Base-by-base conservation (phyloP, 2,888 invertebrate species). In the Leptopilina syphax region DNA sequence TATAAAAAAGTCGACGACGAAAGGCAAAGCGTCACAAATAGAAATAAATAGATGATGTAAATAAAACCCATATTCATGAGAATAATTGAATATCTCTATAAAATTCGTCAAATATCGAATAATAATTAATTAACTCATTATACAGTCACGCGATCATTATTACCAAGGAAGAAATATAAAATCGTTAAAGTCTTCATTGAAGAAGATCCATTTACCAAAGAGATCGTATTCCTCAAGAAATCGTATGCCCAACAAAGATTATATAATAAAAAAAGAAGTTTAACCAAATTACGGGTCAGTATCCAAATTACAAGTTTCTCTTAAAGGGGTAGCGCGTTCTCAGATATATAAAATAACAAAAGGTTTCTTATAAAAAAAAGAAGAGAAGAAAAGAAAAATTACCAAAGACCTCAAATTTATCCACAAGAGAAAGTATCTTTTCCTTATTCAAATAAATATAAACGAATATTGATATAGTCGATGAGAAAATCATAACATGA, bases 131-230 rank as follows among this genome's bases (percentile, higher is more conserved):
- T 57, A 54, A 57, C 54, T 70, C 57, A 54, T 70, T 67, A 47
- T 50, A 10, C 18, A 41, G 10, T 18, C 44, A 67, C 44, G 18
- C 44, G 47, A 44, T 18, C 44, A 67, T 67, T 67, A 67, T 67
- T 47, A n/a, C 54, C 34, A 34, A 34, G 8, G 8, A 57, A n/a
- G 34, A 8, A 73, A 34, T 57, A 27, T 57, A 13, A 73, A 85
- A 83, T 81, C 86, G 87, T 89, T 89, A 88, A 90, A 89, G 89
- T 89, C 89, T 89, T 90, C 88, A 90, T 90, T 90, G 89, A 90
- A 87, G 85, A 85, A 86, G 88, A 83, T 86, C 88, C 87, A 87
- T 87, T 88, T 87, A 84, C 85, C 83, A 84, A 84, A 82, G 85
- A 87, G 86, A 88, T 90, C 89, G 89, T 50, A 50, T 50, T 50